These are phyloP conservation scores for Dasyprocta punctata DNA, from an alignment of 2,113 vertebrate genomes.

Conservation along the genomic window DNA sequence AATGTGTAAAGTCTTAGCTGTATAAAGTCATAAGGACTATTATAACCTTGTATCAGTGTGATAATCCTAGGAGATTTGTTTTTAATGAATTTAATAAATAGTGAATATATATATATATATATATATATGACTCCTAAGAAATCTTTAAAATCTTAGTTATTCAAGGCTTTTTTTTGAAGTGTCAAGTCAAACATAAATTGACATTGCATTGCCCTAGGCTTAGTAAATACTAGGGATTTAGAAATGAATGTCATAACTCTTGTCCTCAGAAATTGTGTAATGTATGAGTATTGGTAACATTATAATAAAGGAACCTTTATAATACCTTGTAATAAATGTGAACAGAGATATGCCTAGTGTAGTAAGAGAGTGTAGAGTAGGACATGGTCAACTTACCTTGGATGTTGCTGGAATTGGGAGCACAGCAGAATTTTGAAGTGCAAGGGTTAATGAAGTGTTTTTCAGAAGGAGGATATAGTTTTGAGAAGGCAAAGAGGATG, in stretches of 20 bases:
- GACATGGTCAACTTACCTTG: slow-evolving; percentile 7
- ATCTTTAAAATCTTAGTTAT: slow-evolving; percentile 43
- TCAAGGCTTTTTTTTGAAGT: neutral
- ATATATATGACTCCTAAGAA: slow-evolving; percentile 2
- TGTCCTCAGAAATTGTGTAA: slow-evolving; percentile 24
- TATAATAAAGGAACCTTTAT: neutral
- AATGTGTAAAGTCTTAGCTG: slow-evolving; percentile 30
- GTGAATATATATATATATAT: slow-evolving; percentile 35
- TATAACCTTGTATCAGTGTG: slow-evolving; percentile 56
- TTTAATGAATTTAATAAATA: slow-evolving; percentile 34
- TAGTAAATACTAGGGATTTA: neutral
- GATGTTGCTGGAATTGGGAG: neutral
- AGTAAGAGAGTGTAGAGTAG: neutral
- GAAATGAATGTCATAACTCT: neutral
- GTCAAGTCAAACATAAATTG: neutral
- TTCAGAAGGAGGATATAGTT: neutral
- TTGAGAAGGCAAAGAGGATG: slow-evolving; percentile 6
- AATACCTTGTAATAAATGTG: neutral
- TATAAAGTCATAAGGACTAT: neutral
- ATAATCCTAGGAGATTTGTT: slow-evolving; percentile 34
- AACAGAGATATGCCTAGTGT: neutral
- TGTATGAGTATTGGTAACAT: neutral
- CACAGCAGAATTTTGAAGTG: slow-evolving; percentile 22
- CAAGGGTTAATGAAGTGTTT: neutral
- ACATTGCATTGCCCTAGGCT: neutral